A percentile compares a stretch with the other conserved stretches of the same genome.
phyloP scores from a whole-genome alignment of 2,797 vertebrate species.

The Acomys russatus region DNA sequence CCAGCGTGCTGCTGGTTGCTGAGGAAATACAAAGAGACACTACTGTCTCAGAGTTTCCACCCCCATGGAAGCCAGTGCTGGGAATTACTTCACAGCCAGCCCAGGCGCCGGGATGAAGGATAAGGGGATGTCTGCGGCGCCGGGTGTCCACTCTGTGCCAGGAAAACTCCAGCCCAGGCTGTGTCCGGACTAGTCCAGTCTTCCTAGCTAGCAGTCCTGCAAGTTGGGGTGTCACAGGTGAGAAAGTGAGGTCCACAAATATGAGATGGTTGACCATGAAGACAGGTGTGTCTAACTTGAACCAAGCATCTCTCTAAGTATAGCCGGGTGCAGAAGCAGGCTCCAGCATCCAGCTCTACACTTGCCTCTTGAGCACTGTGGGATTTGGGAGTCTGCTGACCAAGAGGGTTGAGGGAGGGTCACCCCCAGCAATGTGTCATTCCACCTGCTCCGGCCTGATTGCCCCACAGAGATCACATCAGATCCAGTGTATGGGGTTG shows the following conservation, averaged over 20 bases:
- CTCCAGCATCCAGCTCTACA: too few relatives aligned
- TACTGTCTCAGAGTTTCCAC: constrained; percentile 72
- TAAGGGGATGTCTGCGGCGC: neutral
- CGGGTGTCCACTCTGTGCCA: neutral
- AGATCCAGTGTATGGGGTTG: neutral
- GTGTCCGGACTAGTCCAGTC: neutral
- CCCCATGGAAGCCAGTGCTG: neutral
- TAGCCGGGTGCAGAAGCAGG: neutral
- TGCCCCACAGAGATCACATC: neutral
- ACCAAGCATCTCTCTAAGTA: neutral
- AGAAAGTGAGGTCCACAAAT: neutral
- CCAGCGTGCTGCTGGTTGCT: constrained; percentile 57
- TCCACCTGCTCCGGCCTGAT: neutral
- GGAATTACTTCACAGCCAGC: neutral
- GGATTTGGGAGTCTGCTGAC: neutral
- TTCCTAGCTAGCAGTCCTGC: neutral
- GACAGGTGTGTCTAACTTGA: neutral
- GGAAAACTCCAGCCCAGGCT: neutral
- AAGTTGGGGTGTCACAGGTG: neutral
- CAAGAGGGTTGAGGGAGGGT: neutral
- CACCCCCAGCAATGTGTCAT: neutral
- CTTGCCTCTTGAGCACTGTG: neutral
- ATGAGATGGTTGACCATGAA: neutral
- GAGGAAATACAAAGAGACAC: constrained; percentile 59
- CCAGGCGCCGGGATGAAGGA: neutral